Base-by-base conservation (phyloP, 2,888 invertebrate genomes). In the Cheilosia vulpina region DNA sequence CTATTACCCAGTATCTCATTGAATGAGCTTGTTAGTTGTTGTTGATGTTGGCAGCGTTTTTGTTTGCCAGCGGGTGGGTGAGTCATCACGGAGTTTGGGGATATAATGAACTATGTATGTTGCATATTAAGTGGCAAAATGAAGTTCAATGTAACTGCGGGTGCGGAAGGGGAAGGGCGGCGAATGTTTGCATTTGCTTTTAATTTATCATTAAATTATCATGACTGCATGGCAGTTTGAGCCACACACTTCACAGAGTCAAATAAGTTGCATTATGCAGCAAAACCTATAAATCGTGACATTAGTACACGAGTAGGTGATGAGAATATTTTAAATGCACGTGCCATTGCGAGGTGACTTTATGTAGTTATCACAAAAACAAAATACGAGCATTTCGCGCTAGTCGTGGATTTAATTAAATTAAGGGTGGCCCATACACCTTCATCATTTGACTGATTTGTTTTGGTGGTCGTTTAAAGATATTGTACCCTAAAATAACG, bases 71-170 rank as follows among this genome's bases (percentile, higher is more conserved):
- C 47, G 41, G 38, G 45, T 45, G 52, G 60, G 38, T 34, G 19
- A 43, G 2, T 45, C 45, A 17, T 17, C n/a, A 17, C n/a, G 9
- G 6, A 53, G 7, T n/a, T 11, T 31, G 63, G 55, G n/a, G 5
- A 47, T 45, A 65, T 81, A 81, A 81, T 85, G 71, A 85, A 85
- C 81, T 77, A 62, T 72, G 72, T 72, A 76, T 77, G 85, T 58
- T 85, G 85, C 76, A 81, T 85, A 77, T 77, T 85, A 85, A 85
- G 81, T 85, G 81, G 62, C 45, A 68, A 68, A 76, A 76, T 76
- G 71, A 84, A 84, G 76, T 71, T 75, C 73, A 79, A 73, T 83
- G 58, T 68, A 78, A 50, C 53, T 38, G 19, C 19, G 15, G 55
- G 31, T 31, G 31, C 1, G 1, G 53, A 1, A 5, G 24, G 4